Conservation (phyloP, 2,113 vertebrate genomes). For the Myodes glareolus region DNA sequence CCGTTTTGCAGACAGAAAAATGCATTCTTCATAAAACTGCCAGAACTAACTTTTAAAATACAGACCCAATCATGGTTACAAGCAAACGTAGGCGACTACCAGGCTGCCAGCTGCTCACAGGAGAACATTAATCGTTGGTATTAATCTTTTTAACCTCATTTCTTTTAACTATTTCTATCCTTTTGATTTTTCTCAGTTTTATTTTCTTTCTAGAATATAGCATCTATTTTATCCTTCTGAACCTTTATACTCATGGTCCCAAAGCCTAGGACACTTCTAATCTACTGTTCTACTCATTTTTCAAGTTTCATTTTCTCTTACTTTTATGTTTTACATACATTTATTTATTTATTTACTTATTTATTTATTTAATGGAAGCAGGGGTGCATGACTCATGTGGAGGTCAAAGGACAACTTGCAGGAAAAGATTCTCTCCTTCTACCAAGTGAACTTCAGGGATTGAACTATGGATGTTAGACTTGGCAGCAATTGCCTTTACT, state of each 20-base stretch:
- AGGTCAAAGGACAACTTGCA: too few species aligned
- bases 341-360: too few species aligned
- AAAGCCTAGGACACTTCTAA: neutral
- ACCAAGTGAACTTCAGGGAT: too few species aligned
- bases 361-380: too few species aligned
- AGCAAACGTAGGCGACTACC: neutral
- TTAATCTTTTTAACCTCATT: neutral
- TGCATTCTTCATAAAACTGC: slow-evolving; percentile 35
- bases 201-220: neutral
- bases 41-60: slow-evolving; percentile 4
- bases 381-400: too few species aligned
- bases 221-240: neutral
- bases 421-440: too few species aligned
- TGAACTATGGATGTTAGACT: too few species aligned
- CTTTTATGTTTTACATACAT: neutral
- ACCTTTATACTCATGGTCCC: neutral
- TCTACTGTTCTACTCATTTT: neutral
- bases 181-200: neutral
- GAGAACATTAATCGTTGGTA: slow-evolving; percentile 40
- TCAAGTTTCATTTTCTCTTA: neutral
- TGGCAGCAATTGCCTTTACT: neutral
- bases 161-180: neutral
- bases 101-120: neutral
- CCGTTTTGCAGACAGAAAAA: neutral
- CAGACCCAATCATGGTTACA: neutral